Evolutionary conservation across 2,113 vertebrate genomes (phyloP).

Genomic region (Trogon melanurus): DNA sequence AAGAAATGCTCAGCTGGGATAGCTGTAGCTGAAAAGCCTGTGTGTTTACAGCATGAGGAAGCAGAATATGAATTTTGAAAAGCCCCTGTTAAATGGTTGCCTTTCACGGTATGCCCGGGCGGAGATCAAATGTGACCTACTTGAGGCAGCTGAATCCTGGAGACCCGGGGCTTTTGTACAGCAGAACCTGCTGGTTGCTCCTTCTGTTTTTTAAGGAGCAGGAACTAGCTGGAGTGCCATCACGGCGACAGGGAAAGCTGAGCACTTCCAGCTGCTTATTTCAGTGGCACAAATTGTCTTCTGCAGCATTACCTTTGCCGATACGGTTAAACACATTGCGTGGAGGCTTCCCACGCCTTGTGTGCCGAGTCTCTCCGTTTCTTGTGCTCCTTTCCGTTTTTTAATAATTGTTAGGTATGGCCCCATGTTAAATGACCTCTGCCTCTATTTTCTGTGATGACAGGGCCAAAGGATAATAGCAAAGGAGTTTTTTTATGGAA

Average conservation of each 20-base stretch:
- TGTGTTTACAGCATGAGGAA: background rate
- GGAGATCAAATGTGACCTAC: slow-evolving; percentile 3
- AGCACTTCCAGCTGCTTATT: background rate
- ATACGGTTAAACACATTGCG: background rate
- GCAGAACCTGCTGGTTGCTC: background rate
- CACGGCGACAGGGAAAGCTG: background rate
- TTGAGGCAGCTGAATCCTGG: slow-evolving; percentile 1
- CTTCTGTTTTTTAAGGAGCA: background rate
- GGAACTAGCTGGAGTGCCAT: background rate
- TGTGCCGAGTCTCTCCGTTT: background rate
- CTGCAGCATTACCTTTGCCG: background rate
- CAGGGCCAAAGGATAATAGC: background rate
- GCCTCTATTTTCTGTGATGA: background rate
- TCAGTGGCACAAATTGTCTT: background rate
- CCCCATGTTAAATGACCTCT: background rate
- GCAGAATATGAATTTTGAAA: slow-evolving; percentile 16
- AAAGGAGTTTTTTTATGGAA: background rate
- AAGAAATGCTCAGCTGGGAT: background rate
- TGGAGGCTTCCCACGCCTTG: background rate
- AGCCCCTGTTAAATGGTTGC: background rate
- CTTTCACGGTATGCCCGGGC: background rate
- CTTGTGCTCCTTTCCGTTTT: background rate
- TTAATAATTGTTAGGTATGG: background rate
- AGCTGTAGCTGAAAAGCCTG: background rate
- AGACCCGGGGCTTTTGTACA: background rate